Conservation (phyloP, 1,140 invertebrate genomes). For the Hyles vespertilio region DNA sequence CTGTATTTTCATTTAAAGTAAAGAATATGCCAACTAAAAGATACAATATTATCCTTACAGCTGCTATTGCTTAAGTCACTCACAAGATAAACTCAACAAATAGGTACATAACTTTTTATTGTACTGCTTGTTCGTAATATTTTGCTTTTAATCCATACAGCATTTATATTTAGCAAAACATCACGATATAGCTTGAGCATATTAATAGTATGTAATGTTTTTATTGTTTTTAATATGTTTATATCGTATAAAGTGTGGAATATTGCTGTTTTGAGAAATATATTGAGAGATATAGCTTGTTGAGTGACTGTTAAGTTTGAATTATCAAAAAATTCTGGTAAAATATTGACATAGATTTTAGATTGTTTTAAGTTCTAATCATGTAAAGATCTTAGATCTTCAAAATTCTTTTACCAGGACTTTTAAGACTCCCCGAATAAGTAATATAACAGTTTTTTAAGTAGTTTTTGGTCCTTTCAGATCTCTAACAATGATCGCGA, state of each 20-base stretch:
- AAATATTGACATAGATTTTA: no score
- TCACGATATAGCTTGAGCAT: not conserved
- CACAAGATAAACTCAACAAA: slow-evolving; percentile 63
- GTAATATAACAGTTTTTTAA: slow-evolving; percentile 4
- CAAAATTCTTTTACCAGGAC: no score
- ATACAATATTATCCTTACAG: slow-evolving; percentile 60
- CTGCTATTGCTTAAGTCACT: slow-evolving; percentile 75
- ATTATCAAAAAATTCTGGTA: not conserved
- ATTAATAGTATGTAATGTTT: slow-evolving; percentile 1
- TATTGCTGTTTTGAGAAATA: slow-evolving; percentile 12
- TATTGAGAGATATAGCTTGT: slow-evolving; percentile 14
- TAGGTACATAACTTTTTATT: slow-evolving; percentile 67
- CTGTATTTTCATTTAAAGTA: not conserved
- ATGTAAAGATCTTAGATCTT: not conserved
- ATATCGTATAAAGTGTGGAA: slow-evolving; percentile 16
- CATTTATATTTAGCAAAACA: not conserved
- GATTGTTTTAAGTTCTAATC: not conserved
- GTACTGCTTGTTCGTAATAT: slow-evolving; percentile 47
- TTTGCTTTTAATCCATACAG: slow-evolving; percentile 20
- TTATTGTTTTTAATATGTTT: not conserved
- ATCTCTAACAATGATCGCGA: slow-evolving; percentile 63
- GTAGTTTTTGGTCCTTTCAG: slow-evolving; percentile 41
- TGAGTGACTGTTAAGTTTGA: slow-evolving; percentile 7
- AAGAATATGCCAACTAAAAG: not conserved
- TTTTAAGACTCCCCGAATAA: not conserved